Evolutionary conservation across 2,797 vertebrate genomes (phyloP).

Genomic region (Notamacropus eugenii): DNA sequence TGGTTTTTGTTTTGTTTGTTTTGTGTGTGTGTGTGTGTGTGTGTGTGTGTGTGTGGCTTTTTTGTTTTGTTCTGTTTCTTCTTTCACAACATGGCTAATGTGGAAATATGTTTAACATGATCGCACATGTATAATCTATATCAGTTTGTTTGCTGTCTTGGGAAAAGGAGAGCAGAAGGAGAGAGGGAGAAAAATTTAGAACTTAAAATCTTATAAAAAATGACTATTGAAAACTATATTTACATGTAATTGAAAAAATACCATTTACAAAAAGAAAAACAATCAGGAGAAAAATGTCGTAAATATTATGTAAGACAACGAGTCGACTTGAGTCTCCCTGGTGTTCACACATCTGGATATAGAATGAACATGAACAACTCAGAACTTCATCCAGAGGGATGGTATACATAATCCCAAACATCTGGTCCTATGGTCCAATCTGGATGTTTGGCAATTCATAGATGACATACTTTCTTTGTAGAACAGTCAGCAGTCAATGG

Average conservation of each 20-base stretch:
- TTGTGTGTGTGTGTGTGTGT: too few species aligned
- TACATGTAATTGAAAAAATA: not conserved
- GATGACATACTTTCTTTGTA: conserved; percentile 53
- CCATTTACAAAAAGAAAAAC: not conserved
- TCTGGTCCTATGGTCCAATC: conserved; percentile 65
- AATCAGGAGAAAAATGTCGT: conserved; percentile 65
- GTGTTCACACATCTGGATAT: conserved; percentile 64
- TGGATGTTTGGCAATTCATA: conserved; percentile 65
- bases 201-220: not conserved
- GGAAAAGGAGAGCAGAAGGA: not conserved
- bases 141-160: not conserved
- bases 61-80: not conserved
- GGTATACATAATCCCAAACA: not conserved
- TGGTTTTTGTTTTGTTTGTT: too few species aligned
- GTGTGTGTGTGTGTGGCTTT: too few species aligned
- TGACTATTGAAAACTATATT: not conserved
- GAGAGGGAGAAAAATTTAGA: not conserved
- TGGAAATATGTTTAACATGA: not conserved
- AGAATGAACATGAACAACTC: conserved; percentile 55
- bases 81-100: not conserved
- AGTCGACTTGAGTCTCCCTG: conserved; percentile 30
- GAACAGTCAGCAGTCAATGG: conserved; percentile 72
- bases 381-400: not conserved
- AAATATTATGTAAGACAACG: conserved; percentile 55
- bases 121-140: not conserved